Evolutionary conservation across 2,888 invertebrate genomes (phyloP).

Genomic region (Osmoderma eremita): DNA sequence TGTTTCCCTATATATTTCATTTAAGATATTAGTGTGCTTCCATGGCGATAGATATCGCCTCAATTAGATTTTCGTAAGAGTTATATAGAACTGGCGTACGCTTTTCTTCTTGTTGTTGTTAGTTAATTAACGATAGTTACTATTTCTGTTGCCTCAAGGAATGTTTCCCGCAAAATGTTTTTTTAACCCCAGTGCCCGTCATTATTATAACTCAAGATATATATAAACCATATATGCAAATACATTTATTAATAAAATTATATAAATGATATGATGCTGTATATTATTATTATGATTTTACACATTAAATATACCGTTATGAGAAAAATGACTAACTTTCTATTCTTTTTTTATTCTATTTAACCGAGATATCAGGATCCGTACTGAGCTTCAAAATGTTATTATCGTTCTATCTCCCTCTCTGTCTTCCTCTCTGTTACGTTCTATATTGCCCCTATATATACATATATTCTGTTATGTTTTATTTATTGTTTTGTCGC

Average conservation of each 20-base stretch:
- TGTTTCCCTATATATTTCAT: slow-evolving; percentile 5
- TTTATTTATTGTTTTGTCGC: too few species aligned
- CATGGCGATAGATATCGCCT: neutral
- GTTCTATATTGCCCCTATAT: slow-evolving; percentile 12
- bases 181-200: neutral
- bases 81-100: slow-evolving; percentile 64
- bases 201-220: too few species aligned
- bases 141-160: slow-evolving; percentile 39
- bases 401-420: slow-evolving; percentile 45
- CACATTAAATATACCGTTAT: slow-evolving; percentile 45
- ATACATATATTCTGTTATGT: neutral
- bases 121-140: slow-evolving; percentile 25
- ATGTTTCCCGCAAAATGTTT: slow-evolving; percentile 43
- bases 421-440: neutral
- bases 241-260: too few species aligned
- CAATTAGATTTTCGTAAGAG: slow-evolving; percentile 50
- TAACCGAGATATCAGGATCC: slow-evolving; percentile 50
- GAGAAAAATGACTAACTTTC: slow-evolving; percentile 36
- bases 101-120: slow-evolving; percentile 48
- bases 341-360: slow-evolving; percentile 48
- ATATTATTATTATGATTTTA: slow-evolving; percentile 35
- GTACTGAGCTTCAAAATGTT: slow-evolving; percentile 63
- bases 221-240: too few species aligned
- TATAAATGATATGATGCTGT: slow-evolving; percentile 4
- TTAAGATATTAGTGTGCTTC: slow-evolving; percentile 13